Evolutionary conservation across 1,140 invertebrate species (phyloP).

Genomic region (Camponotus floridanus): DNA sequence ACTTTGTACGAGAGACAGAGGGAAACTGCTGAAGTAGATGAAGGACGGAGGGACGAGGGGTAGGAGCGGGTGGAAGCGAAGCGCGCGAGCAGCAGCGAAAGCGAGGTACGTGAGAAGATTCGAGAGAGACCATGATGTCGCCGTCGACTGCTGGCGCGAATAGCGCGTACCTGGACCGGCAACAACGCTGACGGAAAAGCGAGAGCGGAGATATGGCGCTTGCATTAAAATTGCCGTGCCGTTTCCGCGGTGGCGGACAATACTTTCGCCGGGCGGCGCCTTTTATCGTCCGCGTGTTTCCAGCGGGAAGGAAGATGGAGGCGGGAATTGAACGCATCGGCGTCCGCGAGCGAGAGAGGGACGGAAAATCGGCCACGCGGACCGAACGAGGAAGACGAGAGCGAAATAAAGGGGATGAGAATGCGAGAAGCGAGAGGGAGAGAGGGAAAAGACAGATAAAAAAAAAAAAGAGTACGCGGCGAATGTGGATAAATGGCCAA

Average conservation of each 20-base stretch:
- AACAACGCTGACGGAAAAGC: constrained; percentile 20
- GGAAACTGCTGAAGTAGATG: not conserved
- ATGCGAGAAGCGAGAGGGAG: constrained; percentile 25
- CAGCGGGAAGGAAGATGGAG: constrained; percentile 37
- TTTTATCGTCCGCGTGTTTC: constrained; percentile 69
- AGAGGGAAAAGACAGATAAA: constrained; percentile 4
- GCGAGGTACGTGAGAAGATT: constrained; percentile 64
- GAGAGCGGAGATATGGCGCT: constrained; percentile 9
- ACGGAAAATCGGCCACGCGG: constrained; percentile 41
- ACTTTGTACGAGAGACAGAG: not conserved
- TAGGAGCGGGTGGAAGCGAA: not conserved
- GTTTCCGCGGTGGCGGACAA: constrained; percentile 55
- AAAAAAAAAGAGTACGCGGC: constrained; percentile 41
- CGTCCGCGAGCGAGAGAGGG: not conserved
- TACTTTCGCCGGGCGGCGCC: constrained; percentile 70
- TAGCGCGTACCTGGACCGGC: not conserved
- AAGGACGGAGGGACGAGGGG: not conserved
- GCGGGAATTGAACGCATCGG: constrained; percentile 22
- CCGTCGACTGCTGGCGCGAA: constrained; percentile 28
- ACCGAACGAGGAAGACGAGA: constrained; percentile 26
- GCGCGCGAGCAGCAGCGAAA: not conserved
- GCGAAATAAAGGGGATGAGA: constrained; percentile 8
- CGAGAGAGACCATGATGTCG: constrained; percentile 38
- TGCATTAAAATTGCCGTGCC: constrained; percentile 51
- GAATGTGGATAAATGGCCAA: constrained; percentile 75